These are phyloP conservation scores for Eulithis testata DNA, from an alignment of 2,888 invertebrate genomes.

Conservation along the genomic window DNA sequence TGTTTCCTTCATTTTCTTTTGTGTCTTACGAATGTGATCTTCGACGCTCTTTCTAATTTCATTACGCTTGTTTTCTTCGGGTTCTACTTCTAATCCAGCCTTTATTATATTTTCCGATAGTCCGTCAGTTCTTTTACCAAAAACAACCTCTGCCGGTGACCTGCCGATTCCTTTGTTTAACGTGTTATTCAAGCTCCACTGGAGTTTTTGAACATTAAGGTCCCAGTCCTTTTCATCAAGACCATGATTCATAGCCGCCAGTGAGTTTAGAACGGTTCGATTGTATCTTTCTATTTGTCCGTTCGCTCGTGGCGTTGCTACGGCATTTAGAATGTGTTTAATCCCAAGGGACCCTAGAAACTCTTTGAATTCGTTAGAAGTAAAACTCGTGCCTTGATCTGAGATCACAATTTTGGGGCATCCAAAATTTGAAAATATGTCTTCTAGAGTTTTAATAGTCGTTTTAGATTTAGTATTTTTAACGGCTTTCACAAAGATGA, in stretches of 20 bases:
- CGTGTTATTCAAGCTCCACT: constrained; percentile 20
- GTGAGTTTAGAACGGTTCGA: constrained; percentile 13
- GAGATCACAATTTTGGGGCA: constrained; percentile 13
- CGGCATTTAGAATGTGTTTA: constrained; percentile 22
- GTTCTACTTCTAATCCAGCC: no score
- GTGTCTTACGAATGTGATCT: background rate
- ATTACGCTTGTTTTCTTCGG: background rate
- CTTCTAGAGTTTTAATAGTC: constrained; percentile 9
- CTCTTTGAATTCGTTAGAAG: constrained; percentile 2
- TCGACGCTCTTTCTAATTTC: no score
- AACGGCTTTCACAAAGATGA: constrained; percentile 8
- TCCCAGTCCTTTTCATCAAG: constrained; percentile 18
- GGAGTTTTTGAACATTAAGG: constrained; percentile 4
- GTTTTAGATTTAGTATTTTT: constrained; percentile 14
- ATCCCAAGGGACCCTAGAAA: background rate
- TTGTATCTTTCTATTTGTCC: constrained; percentile 24
- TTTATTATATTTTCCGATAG: no score
- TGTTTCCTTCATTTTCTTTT: background rate
- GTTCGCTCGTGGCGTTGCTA: constrained; percentile 20
- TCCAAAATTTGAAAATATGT: constrained; percentile 10
- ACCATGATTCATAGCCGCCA: constrained; percentile 10
- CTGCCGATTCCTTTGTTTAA: constrained; percentile 6
- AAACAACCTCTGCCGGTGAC: constrained; percentile 19
- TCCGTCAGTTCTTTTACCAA: constrained; percentile 1
- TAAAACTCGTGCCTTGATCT: constrained; percentile 21